phyloP scores from a whole-genome alignment of 1,140 invertebrate species.

The Drosophila micromelanica region DNA sequence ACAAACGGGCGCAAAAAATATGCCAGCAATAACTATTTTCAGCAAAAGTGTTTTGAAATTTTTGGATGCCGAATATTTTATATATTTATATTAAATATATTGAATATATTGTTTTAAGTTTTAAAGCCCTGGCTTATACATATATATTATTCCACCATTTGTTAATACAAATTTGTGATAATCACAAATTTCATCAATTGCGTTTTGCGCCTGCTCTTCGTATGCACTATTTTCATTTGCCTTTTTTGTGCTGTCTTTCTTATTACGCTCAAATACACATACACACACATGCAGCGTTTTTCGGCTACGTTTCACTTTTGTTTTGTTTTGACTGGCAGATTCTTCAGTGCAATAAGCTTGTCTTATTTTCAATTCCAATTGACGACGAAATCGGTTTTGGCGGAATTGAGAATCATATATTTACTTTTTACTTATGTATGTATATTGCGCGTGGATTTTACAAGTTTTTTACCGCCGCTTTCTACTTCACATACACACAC shows the following conservation, averaged over 20 bases:
- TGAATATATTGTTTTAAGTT: conserved; percentile 15
- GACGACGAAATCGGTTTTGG: conserved; percentile 20
- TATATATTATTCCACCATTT: conserved; percentile 73
- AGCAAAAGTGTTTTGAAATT: conserved; percentile 5
- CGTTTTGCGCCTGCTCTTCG: conserved; percentile 54
- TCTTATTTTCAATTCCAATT: conserved; percentile 28
- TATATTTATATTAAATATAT: not conserved
- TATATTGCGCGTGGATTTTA: conserved; percentile 39
- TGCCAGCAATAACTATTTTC: conserved; percentile 32
- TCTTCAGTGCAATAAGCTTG: conserved; percentile 39
- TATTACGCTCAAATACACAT: conserved; percentile 43
- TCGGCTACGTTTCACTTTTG: conserved; percentile 59
- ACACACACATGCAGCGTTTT: conserved; percentile 54
- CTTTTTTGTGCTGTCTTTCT: conserved; percentile 40
- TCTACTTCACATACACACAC: conserved; percentile 69
- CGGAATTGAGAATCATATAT: conserved; percentile 14
- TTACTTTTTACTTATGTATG: conserved; percentile 17
- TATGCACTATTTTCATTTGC: conserved; percentile 47
- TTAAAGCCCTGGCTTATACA: conserved; percentile 24
- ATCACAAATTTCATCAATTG: conserved; percentile 69
- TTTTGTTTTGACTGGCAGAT: conserved; percentile 73
- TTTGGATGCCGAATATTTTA: not conserved
- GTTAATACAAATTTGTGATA: conserved; percentile 55
- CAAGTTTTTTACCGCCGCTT: conserved; percentile 80
- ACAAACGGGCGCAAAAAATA: conserved; percentile 43